A percentile compares a stretch with the other conserved stretches of the same genome.
These are phyloP conservation scores for Neosalanx taihuensis DNA, from an alignment of 2,797 vertebrate genomes.

Conservation along the genomic window DNA sequence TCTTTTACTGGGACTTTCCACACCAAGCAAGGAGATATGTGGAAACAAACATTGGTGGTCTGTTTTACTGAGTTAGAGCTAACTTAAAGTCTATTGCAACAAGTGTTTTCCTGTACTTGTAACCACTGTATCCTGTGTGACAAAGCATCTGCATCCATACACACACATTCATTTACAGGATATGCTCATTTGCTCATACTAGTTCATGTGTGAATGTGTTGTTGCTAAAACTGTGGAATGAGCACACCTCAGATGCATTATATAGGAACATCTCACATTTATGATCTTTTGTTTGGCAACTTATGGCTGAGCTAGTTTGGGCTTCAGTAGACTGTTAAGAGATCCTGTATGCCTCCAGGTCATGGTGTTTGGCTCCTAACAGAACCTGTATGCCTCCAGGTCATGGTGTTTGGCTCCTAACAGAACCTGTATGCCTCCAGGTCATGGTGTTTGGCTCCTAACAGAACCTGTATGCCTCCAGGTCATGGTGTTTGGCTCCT, in stretches of 20 bases:
- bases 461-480: constrained; percentile 48
- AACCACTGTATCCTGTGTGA: background rate
- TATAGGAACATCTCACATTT: no score
- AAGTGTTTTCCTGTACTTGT: no score
- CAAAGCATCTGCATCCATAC: background rate
- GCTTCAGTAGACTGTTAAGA: background rate
- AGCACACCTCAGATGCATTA: no score
- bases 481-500: constrained; percentile 89
- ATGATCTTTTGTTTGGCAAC: no score
- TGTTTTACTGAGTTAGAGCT: no score
- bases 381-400: constrained; percentile 65
- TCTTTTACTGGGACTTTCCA: no score
- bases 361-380: constrained; percentile 84
- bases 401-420: constrained; percentile 84
- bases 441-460: constrained; percentile 86
- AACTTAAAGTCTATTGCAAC: no score
- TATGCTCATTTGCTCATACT: background rate
- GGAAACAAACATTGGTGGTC: no score
- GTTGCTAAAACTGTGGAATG: no score
- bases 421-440: constrained; percentile 59
- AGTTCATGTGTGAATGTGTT: no score
- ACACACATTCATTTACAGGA: background rate
- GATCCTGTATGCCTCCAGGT: constrained; percentile 66
- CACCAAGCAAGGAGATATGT: no score
- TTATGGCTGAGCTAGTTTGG: no score